phyloP scores from a whole-genome alignment of 2,888 invertebrate genomes.

The Nymphalis urticae region DNA sequence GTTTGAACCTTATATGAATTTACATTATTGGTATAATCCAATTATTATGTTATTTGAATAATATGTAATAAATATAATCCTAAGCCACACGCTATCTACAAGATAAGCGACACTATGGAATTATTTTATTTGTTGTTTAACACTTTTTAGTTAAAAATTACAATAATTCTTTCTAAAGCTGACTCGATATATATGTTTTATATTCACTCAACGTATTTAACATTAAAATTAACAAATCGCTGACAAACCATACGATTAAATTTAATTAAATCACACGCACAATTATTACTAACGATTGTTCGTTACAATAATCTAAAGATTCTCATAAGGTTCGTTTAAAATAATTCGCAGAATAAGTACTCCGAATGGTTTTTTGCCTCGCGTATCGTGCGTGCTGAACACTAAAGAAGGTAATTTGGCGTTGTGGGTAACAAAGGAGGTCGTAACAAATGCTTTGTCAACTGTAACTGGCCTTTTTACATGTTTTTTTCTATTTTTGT shows the following conservation, averaged over 20 bases:
- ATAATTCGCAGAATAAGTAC: conserved; percentile 32
- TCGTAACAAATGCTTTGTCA: conserved; percentile 42
- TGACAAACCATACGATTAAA: not conserved
- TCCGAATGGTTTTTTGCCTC: conserved; percentile 30
- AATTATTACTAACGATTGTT: conserved; percentile 21
- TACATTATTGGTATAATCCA: too few relatives aligned
- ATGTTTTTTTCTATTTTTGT: conserved; percentile 13
- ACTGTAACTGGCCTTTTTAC: conserved; percentile 36
- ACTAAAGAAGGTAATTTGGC: conserved; percentile 49
- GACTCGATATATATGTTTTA: too few relatives aligned
- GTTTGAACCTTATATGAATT: too few relatives aligned
- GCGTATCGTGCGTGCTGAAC: conserved; percentile 42
- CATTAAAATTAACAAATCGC: too few relatives aligned
- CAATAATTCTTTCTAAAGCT: too few relatives aligned
- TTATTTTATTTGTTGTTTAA: too few relatives aligned
- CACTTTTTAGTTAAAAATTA: too few relatives aligned
- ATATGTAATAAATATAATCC: too few relatives aligned
- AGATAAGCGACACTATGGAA: too few relatives aligned
- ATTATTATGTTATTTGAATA: too few relatives aligned
- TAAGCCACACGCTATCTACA: too few relatives aligned
- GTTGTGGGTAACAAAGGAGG: conserved; percentile 41
- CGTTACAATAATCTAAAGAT: conserved; percentile 6
- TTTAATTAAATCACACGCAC: not conserved
- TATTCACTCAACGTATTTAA: too few relatives aligned
- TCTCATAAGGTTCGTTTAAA: not conserved